These are phyloP conservation scores for Nasonia giraulti DNA, from an alignment of 1,140 invertebrate genomes.

Conservation along the genomic window DNA sequence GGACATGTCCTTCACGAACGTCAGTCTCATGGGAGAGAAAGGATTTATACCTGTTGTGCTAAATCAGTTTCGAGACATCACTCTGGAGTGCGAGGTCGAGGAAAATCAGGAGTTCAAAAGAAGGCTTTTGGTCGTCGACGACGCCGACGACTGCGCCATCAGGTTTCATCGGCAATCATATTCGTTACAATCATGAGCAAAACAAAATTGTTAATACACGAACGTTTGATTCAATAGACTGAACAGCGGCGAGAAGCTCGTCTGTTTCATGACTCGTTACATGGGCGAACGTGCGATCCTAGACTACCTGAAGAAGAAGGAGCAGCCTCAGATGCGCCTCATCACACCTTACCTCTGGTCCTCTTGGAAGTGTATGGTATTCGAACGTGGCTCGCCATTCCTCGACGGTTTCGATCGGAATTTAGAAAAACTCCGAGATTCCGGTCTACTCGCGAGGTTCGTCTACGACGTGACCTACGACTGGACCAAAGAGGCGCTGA, in stretches of 20 bases:
- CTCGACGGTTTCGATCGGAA: neutral
- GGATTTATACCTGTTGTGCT: neutral
- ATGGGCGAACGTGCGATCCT: neutral
- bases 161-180: neutral
- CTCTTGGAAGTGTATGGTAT: neutral
- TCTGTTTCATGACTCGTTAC: neutral
- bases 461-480: neutral
- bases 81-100: neutral
- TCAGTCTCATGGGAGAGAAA: neutral
- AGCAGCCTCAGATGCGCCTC: neutral
- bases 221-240: neutral
- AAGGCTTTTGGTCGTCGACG: neutral
- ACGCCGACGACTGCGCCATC: neutral
- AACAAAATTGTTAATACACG: too few relatives aligned
- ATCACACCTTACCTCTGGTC: neutral
- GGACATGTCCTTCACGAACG: neutral
- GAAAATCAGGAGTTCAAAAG: neutral
- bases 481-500: neutral
- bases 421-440: neutral
- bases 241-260: neutral
- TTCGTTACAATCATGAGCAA: too few relatives aligned
- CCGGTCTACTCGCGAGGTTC: neutral
- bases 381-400: neutral
- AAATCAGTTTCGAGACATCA: neutral
- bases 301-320: neutral